phyloP scores from a whole-genome alignment of 2,888 invertebrate species.

The Drosophila cyrtoloma region DNA sequence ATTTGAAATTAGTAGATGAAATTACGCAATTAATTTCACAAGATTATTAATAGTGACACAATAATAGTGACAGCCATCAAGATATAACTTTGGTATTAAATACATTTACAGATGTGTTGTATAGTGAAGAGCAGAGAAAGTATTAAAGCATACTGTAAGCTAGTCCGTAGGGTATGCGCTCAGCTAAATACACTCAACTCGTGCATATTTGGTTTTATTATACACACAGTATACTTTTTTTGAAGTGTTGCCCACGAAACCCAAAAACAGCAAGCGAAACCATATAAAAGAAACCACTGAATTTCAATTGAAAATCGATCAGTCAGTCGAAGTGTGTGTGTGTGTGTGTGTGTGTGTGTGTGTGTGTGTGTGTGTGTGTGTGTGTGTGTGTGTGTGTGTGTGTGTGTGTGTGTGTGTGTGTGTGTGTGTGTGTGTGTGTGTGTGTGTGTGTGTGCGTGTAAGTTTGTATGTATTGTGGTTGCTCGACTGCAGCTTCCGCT shows the following conservation, averaged over 20 bases:
- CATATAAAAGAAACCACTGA: conserved; percentile 69
- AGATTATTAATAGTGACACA: neutral
- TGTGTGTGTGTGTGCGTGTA: neutral
- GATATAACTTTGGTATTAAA: neutral
- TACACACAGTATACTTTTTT: neutral
- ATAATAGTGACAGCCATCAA: neutral
- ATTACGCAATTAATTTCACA: neutral
- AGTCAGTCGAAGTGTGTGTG: conserved; percentile 33
- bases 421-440: no score
- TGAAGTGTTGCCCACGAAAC: conserved; percentile 13
- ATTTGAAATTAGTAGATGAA: neutral
- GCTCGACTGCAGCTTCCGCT: conserved; percentile 60
- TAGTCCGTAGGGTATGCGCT: neutral
- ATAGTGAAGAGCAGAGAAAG: neutral
- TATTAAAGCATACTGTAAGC: neutral
- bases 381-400: neutral
- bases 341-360: no score
- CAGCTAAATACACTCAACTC: neutral
- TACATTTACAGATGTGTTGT: neutral
- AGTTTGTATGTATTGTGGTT: conserved; percentile 35
- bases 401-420: neutral
- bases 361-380: neutral
- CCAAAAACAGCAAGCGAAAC: conserved; percentile 32
- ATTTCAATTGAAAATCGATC: conserved; percentile 80
- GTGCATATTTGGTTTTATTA: neutral